Base-by-base conservation (phyloP, 2,797 vertebrate genomes). In the Chlorospingus semifuscus region DNA sequence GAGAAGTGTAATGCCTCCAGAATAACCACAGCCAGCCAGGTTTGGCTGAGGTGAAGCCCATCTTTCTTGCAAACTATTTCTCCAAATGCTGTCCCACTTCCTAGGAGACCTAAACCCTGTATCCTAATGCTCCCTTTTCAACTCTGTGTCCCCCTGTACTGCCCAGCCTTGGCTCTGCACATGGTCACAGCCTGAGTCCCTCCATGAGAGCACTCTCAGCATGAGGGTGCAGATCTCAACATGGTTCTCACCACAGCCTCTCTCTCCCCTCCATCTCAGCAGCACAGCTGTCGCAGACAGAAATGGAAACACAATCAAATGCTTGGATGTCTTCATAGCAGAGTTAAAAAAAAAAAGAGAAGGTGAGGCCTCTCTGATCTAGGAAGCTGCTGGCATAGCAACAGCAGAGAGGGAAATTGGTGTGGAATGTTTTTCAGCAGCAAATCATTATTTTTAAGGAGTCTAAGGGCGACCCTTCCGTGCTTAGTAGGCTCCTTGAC, bases 121-220 rank as follows among this genome's bases (percentile, higher is more conserved):
- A 59, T 14, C n/a, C 15, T 21, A 61, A 23, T 4, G 12, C 26
- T 41, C 8, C 11, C 8, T 84, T 84, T 87, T 16, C 30, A 41
- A 10, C 6, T 22, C 15, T 18, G 15, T 8, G 7, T 27, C 8
- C 12, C 21, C 6, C 6, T 42, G 52, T 12, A 18, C 6, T 34
- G 56, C 14, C 52, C 5, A 26, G 42, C 17, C 9, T 44, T 12
- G 36, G 29, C 66, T 75, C 49, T 78, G 41, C 34, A 64, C 30
- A 4, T 0, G 1, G 39, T 24, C 4, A 3, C 29, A 29, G 3
- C 15, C 32, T 1, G 0, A 4, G 2, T 42, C 9, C 9, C 26
- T 32, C 52, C 1, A 1, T 5, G 5, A 50, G 12, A 79, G 15
- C 47, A 12, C 4, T 16, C 22, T 49, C 0, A 0, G n/a, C 8